These are phyloP conservation scores for Danionella cerebrum DNA, from an alignment of 2,113 vertebrate genomes.

Conservation along the genomic window DNA sequence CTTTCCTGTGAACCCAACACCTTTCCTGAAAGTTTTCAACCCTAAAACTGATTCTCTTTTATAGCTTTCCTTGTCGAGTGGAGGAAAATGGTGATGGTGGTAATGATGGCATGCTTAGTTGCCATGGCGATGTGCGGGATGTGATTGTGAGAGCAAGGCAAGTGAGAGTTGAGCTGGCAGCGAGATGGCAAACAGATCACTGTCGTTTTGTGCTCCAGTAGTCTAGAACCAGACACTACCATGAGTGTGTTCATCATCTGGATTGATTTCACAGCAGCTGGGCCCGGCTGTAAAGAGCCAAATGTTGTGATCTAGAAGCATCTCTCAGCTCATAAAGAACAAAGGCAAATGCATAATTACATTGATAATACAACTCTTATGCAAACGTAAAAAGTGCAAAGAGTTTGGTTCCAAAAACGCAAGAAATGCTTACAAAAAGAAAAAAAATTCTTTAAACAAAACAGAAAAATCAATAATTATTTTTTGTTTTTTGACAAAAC, in stretches of 20 bases:
- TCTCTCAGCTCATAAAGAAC: background rate
- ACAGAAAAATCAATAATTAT: too few relatives aligned
- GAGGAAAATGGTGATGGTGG: background rate
- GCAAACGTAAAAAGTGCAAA: background rate
- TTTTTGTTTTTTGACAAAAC: too few relatives aligned
- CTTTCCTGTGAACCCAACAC: background rate
- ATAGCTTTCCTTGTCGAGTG: background rate
- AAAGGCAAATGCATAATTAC: too few relatives aligned
- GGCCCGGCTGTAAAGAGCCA: background rate
- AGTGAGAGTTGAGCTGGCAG: background rate
- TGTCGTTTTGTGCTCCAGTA: slow-evolving; percentile 16
- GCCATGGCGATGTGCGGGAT: slow-evolving; percentile 40
- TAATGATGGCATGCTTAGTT: slow-evolving; percentile 31
- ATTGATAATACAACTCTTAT: too few relatives aligned
- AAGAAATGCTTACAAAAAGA: too few relatives aligned
- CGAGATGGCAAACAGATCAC: slow-evolving; percentile 16
- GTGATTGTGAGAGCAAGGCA: slow-evolving; percentile 1
- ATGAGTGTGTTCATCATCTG: background rate
- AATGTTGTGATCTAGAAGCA: background rate
- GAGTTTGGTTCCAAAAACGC: too few relatives aligned
- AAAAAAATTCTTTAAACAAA: too few relatives aligned
- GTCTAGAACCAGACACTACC: background rate
- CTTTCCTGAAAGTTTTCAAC: background rate
- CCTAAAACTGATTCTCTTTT: background rate
- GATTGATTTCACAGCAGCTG: background rate